Percentiles rank a stretch among this genome's conserved stretches.
phyloP scores from a whole-genome alignment of 2,888 invertebrate genomes.

The Apamea anceps region DNA sequence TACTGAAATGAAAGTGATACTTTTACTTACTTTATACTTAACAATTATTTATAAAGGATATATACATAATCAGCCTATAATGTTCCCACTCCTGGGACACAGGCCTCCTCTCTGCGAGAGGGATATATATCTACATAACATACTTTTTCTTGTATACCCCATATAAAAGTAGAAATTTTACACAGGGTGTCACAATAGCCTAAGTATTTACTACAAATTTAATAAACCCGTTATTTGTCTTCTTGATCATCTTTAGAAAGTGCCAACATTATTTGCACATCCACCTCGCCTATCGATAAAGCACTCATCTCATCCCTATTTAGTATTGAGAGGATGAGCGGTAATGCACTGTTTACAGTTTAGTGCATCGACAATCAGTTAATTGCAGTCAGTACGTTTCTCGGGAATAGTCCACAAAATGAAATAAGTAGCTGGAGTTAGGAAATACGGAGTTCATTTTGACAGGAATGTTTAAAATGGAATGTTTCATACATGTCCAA shows the following conservation, averaged over 20 bases:
- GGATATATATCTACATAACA: no score
- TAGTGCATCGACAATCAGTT: conserved; percentile 82
- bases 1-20: background rate
- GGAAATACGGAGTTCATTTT: conserved; percentile 4
- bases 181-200: background rate
- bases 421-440: conserved; percentile 50
- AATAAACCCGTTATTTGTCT: background rate
- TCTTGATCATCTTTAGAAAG: background rate
- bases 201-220: background rate
- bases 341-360: conserved; percentile 87
- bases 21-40: background rate
- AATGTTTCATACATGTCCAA: no score
- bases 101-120: no score
- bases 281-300: conserved; percentile 42
- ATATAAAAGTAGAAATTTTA: background rate
- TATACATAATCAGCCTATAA: no score
- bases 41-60: no score
- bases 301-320: conserved; percentile 67
- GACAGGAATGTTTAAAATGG: conserved; percentile 1
- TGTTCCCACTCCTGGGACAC: no score
- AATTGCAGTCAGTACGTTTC: conserved; percentile 78
- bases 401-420: conserved; percentile 65
- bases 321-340: conserved; percentile 83
- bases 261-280: conserved; percentile 33
- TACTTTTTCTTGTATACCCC: no score